These are phyloP conservation scores for Drosophila sturtevanti DNA, from an alignment of 1,140 invertebrate genomes.

Conservation along the genomic window DNA sequence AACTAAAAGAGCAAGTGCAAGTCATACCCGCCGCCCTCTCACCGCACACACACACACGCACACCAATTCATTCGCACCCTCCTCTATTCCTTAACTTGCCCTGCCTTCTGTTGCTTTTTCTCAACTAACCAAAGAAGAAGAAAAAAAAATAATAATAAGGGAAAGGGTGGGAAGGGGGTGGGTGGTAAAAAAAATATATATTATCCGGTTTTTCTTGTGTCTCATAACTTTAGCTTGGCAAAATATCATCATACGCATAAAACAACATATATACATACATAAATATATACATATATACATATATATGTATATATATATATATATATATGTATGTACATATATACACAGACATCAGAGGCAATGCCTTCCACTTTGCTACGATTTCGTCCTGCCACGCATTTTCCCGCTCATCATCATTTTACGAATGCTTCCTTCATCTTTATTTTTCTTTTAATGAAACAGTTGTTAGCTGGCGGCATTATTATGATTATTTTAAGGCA, in stretches of 20 bases:
- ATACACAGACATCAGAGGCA: conserved; percentile 1
- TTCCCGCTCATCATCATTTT: background rate
- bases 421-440: conserved; percentile 31
- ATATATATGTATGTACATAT: conserved; percentile 1
- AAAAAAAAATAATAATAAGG: background rate
- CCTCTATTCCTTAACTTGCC: too few relatives aligned
- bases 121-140: background rate
- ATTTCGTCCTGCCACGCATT: background rate
- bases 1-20: conserved; percentile 73
- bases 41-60: background rate
- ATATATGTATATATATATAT: too few relatives aligned
- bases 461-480: conserved; percentile 72
- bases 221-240: conserved; percentile 70
- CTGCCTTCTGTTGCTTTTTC: background rate
- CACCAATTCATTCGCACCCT: background rate
- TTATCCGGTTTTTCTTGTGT: conserved; percentile 62
- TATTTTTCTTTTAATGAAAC: conserved; percentile 76
- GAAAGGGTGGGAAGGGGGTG: background rate
- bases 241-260: conserved; percentile 80
- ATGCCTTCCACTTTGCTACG: background rate
- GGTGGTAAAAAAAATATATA: conserved; percentile 44
- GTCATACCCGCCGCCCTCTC: background rate
- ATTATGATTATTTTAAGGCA: conserved; percentile 79
- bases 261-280: conserved; percentile 54
- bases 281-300: too few relatives aligned